Conservation (phyloP, 2,888 invertebrate genomes). For the Hoplodrina ambigua region DNA sequence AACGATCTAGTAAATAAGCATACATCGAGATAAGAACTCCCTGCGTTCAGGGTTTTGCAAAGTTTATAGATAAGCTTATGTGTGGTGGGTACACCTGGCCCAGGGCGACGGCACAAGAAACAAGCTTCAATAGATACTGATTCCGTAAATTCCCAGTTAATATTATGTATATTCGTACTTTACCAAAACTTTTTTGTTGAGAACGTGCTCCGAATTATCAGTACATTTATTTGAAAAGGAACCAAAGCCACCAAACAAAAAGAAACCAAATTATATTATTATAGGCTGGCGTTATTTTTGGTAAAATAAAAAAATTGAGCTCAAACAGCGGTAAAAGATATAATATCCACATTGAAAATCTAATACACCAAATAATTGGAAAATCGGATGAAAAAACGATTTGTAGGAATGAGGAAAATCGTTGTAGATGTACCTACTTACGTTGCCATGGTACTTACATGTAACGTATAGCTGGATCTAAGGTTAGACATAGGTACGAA, state of each 20-base stretch:
- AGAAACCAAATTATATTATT: constrained; percentile 29
- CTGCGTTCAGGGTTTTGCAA: constrained; percentile 5
- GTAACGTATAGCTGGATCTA: constrained; percentile 2
- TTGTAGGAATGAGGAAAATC: constrained; percentile 20
- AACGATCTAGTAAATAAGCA: constrained; percentile 24
- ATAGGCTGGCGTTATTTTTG: constrained; percentile 12
- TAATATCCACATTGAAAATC: constrained; percentile 44
- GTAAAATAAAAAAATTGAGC: constrained; percentile 21
- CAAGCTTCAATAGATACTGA: constrained; percentile 25
- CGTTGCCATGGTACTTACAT: constrained; percentile 1
- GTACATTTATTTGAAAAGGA: constrained; percentile 35
- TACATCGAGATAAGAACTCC: constrained; percentile 14
- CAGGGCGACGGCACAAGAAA: neutral
- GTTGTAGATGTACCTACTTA: neutral
- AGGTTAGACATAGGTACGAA: constrained; percentile 10
- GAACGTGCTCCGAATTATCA: constrained; percentile 49
- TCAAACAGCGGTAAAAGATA: constrained; percentile 39
- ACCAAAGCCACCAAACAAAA: constrained; percentile 23
- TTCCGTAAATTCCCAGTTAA: constrained; percentile 30
- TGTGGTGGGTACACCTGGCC: constrained; percentile 4
- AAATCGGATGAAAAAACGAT: constrained; percentile 35
- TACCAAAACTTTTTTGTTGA: constrained; percentile 66
- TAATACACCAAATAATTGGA: constrained; percentile 46
- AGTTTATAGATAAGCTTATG: constrained; percentile 13
- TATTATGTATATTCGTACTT: constrained; percentile 64